These are phyloP conservation scores for Darevskia mixta DNA, from an alignment of 2,797 vertebrate genomes.

Conservation along the genomic window DNA sequence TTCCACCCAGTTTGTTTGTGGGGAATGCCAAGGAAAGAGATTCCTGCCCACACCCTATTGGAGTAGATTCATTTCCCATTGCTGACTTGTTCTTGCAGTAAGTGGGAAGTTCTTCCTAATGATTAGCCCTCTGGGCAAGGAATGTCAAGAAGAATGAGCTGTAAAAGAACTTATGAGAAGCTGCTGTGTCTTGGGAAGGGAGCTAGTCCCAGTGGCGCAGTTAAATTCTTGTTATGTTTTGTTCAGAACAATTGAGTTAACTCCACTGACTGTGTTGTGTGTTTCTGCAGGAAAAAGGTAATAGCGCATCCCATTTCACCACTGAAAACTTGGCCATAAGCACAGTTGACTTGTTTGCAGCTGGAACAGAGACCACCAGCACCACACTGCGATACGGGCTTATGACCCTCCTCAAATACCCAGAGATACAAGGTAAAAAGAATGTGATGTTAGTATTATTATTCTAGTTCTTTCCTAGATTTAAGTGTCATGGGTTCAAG, in stretches of 20 bases:
- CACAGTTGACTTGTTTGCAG: constrained; percentile 27
- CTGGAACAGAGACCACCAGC: constrained; percentile 64
- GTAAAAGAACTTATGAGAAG: too few relatives aligned
- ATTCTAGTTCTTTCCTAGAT: neutral
- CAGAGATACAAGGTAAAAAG: constrained; percentile 66
- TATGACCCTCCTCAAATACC: constrained; percentile 54
- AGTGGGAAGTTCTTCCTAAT: neutral
- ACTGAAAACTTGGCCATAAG: constrained; percentile 28
- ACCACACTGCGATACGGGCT: constrained; percentile 52
- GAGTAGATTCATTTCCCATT: too few relatives aligned
- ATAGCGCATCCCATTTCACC: constrained; percentile 13
- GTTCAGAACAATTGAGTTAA: neutral
- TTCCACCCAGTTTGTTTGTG: too few relatives aligned
- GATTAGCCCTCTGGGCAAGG: too few relatives aligned
- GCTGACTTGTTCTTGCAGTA: too few relatives aligned
- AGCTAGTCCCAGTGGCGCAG: neutral
- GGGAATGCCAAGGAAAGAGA: too few relatives aligned
- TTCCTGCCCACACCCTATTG: too few relatives aligned
- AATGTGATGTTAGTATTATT: neutral
- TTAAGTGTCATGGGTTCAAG: too few relatives aligned
- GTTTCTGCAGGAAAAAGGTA: constrained; percentile 13
- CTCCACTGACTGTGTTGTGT: neutral
- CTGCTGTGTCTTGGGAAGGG: too few relatives aligned
- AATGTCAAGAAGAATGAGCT: too few relatives aligned
- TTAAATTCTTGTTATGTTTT: neutral